Conservation (phyloP, 1,140 invertebrate genomes). For the Orussus abietinus region DNA sequence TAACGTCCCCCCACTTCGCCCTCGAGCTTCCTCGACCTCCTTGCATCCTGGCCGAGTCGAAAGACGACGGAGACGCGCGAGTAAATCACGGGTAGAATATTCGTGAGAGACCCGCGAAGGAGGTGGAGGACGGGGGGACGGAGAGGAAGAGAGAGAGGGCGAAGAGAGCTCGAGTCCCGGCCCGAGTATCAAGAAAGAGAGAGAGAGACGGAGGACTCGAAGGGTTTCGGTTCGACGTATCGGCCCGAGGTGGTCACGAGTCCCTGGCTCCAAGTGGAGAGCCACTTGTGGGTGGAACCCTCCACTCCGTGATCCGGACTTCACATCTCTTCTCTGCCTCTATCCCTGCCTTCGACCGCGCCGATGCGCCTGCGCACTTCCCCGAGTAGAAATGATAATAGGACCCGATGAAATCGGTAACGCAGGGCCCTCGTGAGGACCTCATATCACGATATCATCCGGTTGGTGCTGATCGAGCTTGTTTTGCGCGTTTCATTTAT, state of each 20-base stretch:
- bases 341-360: slow-evolving; percentile 21
- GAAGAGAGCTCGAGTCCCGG: slow-evolving; percentile 16
- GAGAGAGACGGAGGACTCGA: slow-evolving; percentile 27
- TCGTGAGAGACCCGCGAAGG: slow-evolving; percentile 38
- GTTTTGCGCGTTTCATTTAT: no score
- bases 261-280: slow-evolving; percentile 30
- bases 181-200: slow-evolving; percentile 21
- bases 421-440: no score
- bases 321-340: no score
- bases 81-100: slow-evolving; percentile 49
- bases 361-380: no score
- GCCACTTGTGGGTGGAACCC: slow-evolving; percentile 48
- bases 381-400: no score
- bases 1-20: no score
- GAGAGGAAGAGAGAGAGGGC: slow-evolving; percentile 12
- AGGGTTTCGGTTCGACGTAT: slow-evolving; percentile 50
- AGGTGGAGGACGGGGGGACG: slow-evolving; percentile 10
- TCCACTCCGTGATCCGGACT: slow-evolving; percentile 38
- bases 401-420: no score
- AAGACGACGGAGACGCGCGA: slow-evolving; percentile 20
- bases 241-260: slow-evolving; percentile 53
- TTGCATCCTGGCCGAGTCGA: no score
- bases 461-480: no score
- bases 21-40: slow-evolving; percentile 1
- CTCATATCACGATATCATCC: no score